A percentile compares a stretch with the other conserved stretches of the same genome.
phyloP scores from a whole-genome alignment of 2,797 vertebrate species.

The Pipistrellus pipistrellus region DNA sequence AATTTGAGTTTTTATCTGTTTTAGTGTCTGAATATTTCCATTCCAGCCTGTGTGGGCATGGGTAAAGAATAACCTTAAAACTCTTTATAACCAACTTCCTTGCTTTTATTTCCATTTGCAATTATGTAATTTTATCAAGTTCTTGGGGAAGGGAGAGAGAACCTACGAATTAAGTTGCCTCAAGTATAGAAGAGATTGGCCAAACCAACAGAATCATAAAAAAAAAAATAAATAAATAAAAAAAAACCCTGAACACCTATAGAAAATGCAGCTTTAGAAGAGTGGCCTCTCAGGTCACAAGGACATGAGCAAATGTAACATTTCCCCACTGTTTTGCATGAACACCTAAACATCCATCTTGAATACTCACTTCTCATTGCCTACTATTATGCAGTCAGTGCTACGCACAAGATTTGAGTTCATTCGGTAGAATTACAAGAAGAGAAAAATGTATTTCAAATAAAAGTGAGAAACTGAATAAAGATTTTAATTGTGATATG shows the following conservation, averaged over 20 bases:
- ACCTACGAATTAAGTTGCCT: not conserved
- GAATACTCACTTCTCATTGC: not conserved
- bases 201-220: not conserved
- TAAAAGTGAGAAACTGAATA: not conserved
- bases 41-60: not conserved
- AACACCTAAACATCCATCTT: not conserved
- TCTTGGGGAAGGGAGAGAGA: not conserved
- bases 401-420: not conserved
- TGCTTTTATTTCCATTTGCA: not conserved
- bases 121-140: not conserved
- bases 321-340: not conserved
- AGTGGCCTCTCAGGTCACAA: not conserved
- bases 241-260: not conserved
- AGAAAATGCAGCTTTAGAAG: not conserved
- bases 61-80: not conserved
- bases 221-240: no score
- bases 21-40: conserved; percentile 34
- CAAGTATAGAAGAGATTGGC: not conserved
- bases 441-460: not conserved
- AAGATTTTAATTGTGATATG: not conserved
- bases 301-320: accelerated
- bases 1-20: not conserved
- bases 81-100: not conserved
- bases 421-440: not conserved
- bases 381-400: not conserved